Percentiles rank a stretch among this genome's conserved stretches.
Evolutionary conservation across 2,888 invertebrate genomes (phyloP).

Genomic region (Lissonota sp.): DNA sequence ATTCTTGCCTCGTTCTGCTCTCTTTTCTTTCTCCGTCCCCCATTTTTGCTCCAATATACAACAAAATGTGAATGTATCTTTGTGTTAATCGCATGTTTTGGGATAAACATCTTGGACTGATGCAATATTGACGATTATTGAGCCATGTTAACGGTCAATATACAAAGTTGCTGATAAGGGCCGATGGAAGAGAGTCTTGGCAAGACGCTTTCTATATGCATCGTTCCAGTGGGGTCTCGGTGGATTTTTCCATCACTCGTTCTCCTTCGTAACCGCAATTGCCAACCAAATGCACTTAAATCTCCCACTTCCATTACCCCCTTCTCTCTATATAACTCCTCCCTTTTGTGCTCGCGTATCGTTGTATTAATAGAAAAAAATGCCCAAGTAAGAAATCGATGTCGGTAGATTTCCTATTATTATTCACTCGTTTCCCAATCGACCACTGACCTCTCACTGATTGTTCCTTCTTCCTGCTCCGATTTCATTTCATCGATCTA

Average conservation of each 20-base stretch:
- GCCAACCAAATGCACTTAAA: not conserved
- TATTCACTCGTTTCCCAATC: slow-evolving; percentile 40
- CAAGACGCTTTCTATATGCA: slow-evolving; percentile 17
- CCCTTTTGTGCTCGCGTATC: slow-evolving; percentile 11
- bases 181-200: slow-evolving; percentile 67
- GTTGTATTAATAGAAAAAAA: slow-evolving; percentile 20
- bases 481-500: not conserved
- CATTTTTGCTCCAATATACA: slow-evolving; percentile 7
- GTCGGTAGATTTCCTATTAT: slow-evolving; percentile 58
- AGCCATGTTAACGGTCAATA: slow-evolving; percentile 69
- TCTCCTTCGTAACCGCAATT: slow-evolving; percentile 22
- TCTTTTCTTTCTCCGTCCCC: slow-evolving; percentile 10
- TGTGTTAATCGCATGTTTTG: slow-evolving; percentile 70
- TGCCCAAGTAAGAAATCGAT: slow-evolving; percentile 21
- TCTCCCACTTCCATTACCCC: slow-evolving; percentile 19
- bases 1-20: not conserved
- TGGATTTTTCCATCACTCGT: slow-evolving; percentile 61
- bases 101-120: slow-evolving; percentile 81
- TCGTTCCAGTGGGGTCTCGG: slow-evolving; percentile 63
- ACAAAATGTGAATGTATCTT: slow-evolving; percentile 45
- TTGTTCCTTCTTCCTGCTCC: slow-evolving; percentile 45
- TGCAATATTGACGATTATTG: slow-evolving; percentile 78
- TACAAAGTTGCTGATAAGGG: slow-evolving; percentile 77
- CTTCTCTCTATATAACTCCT: not conserved
- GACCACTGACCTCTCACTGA: slow-evolving; percentile 50